These are phyloP conservation scores for Paralichthys olivaceus DNA, from an alignment of 2,113 vertebrate genomes.

Conservation along the genomic window DNA sequence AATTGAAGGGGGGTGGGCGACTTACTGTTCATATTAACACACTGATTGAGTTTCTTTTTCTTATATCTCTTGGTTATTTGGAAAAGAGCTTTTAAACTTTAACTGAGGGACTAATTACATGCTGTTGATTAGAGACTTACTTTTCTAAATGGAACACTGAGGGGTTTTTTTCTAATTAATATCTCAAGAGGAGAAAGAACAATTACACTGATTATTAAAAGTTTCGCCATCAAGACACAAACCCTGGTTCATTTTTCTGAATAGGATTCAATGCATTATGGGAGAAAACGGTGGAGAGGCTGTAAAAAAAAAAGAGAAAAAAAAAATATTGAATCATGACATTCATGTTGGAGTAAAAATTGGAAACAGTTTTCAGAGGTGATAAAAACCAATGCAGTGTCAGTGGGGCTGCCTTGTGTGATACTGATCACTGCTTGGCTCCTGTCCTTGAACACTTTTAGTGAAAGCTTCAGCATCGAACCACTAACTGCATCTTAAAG, in stretches of 20 bases:
- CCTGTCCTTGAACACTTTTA: background rate
- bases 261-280: background rate
- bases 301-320: background rate
- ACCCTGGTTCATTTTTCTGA: constrained; percentile 5
- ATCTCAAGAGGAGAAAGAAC: constrained; percentile 29
- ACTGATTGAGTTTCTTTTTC: background rate
- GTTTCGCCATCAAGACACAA: constrained; percentile 15
- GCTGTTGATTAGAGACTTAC: constrained; percentile 26
- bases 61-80: background rate
- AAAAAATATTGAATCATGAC: background rate
- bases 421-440: background rate
- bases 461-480: background rate
- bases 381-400: background rate
- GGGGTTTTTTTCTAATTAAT: background rate
- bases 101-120: constrained; percentile 26
- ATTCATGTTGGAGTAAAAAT: background rate
- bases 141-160: constrained; percentile 19
- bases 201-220: constrained; percentile 19
- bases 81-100: constrained; percentile 19
- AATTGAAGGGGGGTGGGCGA: too few relatives aligned
- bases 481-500: background rate
- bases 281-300: background rate
- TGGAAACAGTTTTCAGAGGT: background rate
- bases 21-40: too few relatives aligned
- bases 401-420: too few relatives aligned